These are phyloP conservation scores for Trigoniulus corallinus DNA, from an alignment of 1,140 invertebrate species.

Conservation along the genomic window DNA sequence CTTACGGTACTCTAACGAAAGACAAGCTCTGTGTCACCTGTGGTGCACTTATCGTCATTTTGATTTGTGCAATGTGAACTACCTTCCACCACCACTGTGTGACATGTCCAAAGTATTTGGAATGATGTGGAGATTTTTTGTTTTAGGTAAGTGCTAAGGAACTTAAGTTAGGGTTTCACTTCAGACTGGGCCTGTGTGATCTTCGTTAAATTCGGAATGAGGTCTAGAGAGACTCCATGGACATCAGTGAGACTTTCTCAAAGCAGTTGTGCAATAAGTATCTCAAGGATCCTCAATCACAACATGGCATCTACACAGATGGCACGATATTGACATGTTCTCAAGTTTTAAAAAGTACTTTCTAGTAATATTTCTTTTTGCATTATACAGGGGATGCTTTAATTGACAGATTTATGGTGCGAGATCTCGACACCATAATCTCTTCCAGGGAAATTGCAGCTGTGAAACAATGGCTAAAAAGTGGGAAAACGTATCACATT, in stretches of 20 bases:
- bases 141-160: background rate
- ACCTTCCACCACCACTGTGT: background rate
- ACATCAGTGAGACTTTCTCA: no score
- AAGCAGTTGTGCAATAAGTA: no score
- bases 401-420: conserved; percentile 10
- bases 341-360: no score
- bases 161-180: background rate
- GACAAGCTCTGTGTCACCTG: background rate
- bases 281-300: no score
- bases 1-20: background rate
- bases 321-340: no score
- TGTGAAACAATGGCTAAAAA: conserved; percentile 16
- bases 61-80: background rate
- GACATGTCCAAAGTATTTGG: background rate
- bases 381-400: conserved; percentile 10
- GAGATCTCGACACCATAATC: conserved; percentile 14
- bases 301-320: no score
- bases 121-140: conserved; percentile 2
- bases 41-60: background rate
- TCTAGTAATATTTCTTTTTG: no score
- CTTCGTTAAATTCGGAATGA: no score
- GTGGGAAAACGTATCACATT: conserved; percentile 14
- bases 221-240: no score
- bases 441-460: conserved; percentile 13
- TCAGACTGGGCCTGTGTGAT: background rate